These are phyloP conservation scores for Bombycilla garrulus DNA, from an alignment of 2,113 vertebrate genomes.

Conservation along the genomic window DNA sequence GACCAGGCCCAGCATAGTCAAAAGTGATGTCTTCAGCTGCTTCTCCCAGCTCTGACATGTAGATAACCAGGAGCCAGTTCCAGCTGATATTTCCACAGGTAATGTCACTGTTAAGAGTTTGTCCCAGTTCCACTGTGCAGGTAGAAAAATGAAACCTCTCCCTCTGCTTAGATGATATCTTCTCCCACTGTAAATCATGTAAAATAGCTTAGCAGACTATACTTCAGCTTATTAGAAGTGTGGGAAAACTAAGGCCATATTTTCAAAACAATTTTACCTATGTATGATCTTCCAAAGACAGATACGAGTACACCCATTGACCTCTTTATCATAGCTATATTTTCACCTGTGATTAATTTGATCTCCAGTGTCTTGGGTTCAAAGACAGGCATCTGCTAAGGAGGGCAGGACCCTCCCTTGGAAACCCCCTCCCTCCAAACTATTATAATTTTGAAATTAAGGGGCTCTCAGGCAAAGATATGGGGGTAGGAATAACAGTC, in stretches of 20 bases:
- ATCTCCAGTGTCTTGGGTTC: neutral
- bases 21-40: neutral
- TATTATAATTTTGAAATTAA: too few relatives aligned
- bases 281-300: neutral
- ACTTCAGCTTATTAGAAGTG: neutral
- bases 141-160: neutral
- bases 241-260: neutral
- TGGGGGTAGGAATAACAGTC: too few relatives aligned
- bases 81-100: neutral
- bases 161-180: neutral
- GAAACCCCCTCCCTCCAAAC: too few relatives aligned
- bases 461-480: too few relatives aligned
- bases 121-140: neutral
- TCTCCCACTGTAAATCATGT: neutral
- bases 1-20: neutral
- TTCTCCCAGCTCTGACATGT: neutral
- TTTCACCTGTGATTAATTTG: neutral
- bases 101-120: neutral
- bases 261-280: neutral
- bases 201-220: neutral
- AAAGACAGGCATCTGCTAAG: too few relatives aligned
- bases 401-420: too few relatives aligned
- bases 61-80: neutral
- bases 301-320: neutral
- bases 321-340: neutral